phyloP scores from a whole-genome alignment of 2,888 invertebrate species.

The Axea sp. region DNA sequence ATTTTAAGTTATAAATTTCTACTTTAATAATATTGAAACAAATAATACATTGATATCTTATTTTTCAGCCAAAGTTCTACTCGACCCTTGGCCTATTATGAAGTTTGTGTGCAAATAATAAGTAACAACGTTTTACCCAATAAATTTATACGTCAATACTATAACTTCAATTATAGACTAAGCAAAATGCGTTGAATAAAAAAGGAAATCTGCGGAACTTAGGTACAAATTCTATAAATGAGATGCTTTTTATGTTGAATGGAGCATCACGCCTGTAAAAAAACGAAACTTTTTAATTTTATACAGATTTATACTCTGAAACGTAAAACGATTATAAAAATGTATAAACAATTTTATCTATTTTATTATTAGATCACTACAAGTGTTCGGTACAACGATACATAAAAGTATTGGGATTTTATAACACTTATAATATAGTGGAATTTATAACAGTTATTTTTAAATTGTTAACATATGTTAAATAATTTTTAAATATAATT shows the following conservation, averaged over 20 bases:
- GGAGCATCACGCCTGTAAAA: constrained; percentile 52
- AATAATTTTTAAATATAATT: constrained; percentile 2
- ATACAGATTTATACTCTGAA: constrained; percentile 45
- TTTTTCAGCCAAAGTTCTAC: constrained; percentile 77
- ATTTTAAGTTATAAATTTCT: background rate
- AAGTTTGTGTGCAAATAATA: constrained; percentile 59
- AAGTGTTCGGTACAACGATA: constrained; percentile 43
- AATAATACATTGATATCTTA: background rate
- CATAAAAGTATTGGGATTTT: constrained; percentile 29
- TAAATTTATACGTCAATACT: constrained; percentile 60
- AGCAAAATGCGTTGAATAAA: constrained; percentile 17
- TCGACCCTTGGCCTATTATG: constrained; percentile 76
- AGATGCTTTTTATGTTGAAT: constrained; percentile 44
- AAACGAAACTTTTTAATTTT: constrained; percentile 53
- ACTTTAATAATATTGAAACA: background rate
- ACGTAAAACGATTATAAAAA: constrained; percentile 37
- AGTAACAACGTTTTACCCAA: constrained; percentile 48
- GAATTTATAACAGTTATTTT: background rate
- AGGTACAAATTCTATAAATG: constrained; percentile 61
- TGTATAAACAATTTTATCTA: constrained; percentile 45
- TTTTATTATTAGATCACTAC: constrained; percentile 44
- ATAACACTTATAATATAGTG: background rate
- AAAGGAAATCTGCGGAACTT: constrained; percentile 23
- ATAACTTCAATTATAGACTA: constrained; percentile 44
- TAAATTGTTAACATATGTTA: constrained; percentile 2